Evolutionary conservation across 2,797 vertebrate species (phyloP).

Genomic region (Sciaenops ocellatus): DNA sequence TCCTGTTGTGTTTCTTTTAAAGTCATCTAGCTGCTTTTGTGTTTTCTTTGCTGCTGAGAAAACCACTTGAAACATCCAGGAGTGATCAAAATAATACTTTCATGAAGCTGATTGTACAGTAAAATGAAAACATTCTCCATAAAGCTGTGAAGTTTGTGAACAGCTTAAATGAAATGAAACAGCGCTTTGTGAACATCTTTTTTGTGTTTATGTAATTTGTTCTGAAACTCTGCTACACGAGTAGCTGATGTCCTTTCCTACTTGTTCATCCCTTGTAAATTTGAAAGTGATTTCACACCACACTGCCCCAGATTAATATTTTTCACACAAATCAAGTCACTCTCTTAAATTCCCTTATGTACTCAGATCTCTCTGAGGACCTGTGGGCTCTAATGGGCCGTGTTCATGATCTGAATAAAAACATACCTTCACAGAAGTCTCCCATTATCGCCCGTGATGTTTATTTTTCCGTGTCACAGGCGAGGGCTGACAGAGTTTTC

Average conservation of each 20-base stretch:
- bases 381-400: conserved; percentile 58
- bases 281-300: conserved; percentile 70
- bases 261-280: conserved; percentile 58
- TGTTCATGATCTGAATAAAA: conserved; percentile 65
- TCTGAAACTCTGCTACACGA: conserved; percentile 10
- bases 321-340: conserved; percentile 64
- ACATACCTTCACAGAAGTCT: conserved; percentile 49
- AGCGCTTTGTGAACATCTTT: background rate
- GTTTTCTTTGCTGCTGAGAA: conserved; percentile 15
- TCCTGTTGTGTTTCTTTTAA: background rate
- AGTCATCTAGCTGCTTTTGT: background rate
- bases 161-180: background rate
- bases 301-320: conserved; percentile 54
- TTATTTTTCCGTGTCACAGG: conserved; percentile 59
- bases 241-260: conserved; percentile 25
- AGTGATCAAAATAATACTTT: background rate
- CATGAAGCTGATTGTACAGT: background rate
- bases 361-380: conserved; percentile 48
- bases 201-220: conserved; percentile 16
- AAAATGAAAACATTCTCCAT: background rate
- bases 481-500: conserved; percentile 50
- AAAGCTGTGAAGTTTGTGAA: conserved; percentile 11
- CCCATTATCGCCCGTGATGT: conserved; percentile 51
- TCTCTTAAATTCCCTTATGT: conserved; percentile 43
- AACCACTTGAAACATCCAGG: conserved; percentile 1